Conservation (phyloP, 2,888 invertebrate genomes). For the Lasioglossum pauxillum region DNA sequence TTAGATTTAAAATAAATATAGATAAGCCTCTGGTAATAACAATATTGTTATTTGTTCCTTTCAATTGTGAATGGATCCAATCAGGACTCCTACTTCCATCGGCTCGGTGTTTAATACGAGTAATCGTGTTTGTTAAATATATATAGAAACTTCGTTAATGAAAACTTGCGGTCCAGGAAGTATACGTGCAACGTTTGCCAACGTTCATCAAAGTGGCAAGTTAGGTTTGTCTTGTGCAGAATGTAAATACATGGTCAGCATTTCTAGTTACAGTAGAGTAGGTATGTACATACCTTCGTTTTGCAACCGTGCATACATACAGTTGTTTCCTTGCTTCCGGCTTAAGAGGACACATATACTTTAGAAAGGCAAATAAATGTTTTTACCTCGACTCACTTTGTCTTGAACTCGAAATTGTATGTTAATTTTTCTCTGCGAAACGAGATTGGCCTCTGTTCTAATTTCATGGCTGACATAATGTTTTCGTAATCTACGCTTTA, state of each 20-base stretch:
- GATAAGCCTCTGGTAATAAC: no score
- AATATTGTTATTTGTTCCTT: background rate
- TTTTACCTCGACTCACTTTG: background rate
- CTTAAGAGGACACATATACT: background rate
- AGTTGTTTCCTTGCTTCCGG: background rate
- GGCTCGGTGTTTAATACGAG: background rate
- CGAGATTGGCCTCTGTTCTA: background rate
- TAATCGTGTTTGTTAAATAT: background rate
- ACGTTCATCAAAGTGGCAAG: background rate
- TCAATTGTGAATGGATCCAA: background rate
- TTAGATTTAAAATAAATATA: background rate
- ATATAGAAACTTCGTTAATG: background rate
- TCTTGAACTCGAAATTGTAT: background rate
- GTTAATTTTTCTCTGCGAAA: background rate
- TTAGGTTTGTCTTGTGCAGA: background rate
- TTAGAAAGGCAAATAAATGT: background rate
- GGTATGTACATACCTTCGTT: background rate
- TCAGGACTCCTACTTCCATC: background rate
- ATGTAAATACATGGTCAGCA: conserved; percentile 6
- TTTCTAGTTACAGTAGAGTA: background rate
- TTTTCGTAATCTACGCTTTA: no score
- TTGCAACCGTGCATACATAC: background rate
- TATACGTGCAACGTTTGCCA: background rate
- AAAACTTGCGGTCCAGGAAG: background rate
- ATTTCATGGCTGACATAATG: background rate